These are phyloP conservation scores for Lydus trimaculatus DNA, from an alignment of 2,888 invertebrate species.

Conservation along the genomic window DNA sequence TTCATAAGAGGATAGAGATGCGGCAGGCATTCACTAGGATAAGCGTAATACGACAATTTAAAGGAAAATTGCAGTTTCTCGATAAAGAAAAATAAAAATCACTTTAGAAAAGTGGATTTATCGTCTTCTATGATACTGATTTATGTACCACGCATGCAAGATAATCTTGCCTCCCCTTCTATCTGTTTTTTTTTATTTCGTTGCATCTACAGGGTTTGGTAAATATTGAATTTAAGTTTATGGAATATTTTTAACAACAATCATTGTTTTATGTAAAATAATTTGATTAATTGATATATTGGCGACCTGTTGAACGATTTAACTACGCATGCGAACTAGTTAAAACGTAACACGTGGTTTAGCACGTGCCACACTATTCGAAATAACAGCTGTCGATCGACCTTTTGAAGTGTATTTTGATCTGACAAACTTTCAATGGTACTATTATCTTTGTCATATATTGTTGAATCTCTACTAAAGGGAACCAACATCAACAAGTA, in stretches of 20 bases:
- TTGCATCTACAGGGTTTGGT: not conserved
- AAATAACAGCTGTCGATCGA: conserved; percentile 40
- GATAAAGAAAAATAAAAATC: not conserved
- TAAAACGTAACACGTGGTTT: conserved; percentile 41
- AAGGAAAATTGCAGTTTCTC: conserved; percentile 28
- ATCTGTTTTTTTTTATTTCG: not conserved
- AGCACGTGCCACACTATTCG: conserved; percentile 42
- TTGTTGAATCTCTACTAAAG: conserved; percentile 24
- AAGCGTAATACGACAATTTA: conserved; percentile 40
- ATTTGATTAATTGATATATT: conserved; percentile 25
- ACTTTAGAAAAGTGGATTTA: not conserved
- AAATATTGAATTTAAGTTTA: not conserved
- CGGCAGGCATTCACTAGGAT: conserved; percentile 34
- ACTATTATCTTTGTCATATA: conserved; percentile 35
- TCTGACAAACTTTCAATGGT: conserved; percentile 42
- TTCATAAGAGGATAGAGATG: conserved; percentile 36
- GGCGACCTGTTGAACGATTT: conserved; percentile 39
- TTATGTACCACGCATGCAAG: not conserved
- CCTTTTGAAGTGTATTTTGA: conserved; percentile 41
- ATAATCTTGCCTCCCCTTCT: not conserved
- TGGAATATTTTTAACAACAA: not conserved
- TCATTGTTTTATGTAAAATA: not conserved
- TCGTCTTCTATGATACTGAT: conserved; percentile 10
- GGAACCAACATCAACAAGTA: conserved; percentile 29
- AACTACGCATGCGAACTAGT: conserved; percentile 35